Evolutionary conservation across 2,113 vertebrate genomes (phyloP), one percentile per base, ranked within the genome.

Genomic region (Sakesphorus luctuosus): DNA sequence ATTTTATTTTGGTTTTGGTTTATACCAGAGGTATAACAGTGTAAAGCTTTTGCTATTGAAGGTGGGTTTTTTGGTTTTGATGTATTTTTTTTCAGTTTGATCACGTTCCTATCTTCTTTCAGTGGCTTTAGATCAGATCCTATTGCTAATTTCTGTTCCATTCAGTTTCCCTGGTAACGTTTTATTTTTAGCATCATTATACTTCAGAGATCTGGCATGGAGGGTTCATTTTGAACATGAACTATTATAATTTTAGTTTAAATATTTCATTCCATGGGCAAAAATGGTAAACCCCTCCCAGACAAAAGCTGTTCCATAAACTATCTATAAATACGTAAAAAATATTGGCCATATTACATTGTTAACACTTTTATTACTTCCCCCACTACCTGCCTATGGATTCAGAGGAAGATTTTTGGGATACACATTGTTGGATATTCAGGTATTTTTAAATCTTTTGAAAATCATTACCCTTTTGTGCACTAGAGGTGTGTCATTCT

Each of bases 101-200:
- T 73, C 50, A 36, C 58, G 50, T 87, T 96, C 87, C 53, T 55
- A 49, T 89, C 84, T 89, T 89, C 77, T 89, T 81, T 92, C 76
- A 72, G 72, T 78, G 90, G 79, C 47, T 94, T 92, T 78, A 88
- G 79, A 96, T 94, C 79, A 93, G 82, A 65, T n/a, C 82, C 31
- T 82, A 16, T 68, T 18, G 26, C 84, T 97, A 92, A 93, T 96
- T 94, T 94, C 82, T 87, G n/a, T 88, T 89, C 75, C 47, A 66
- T 72, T 90, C 7, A 18, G 91, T 97, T 96, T 95, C 96, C 96
- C 52, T 96, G 92, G 93, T 68, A 96, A 96, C 79, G 4, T 74
- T 94, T 95, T 96, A 96, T 96, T 96, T 95, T 96, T 97, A 93
- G 94, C 66, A 82, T 85, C 73, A 55, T 94, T 93, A 89, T 75